Conservation (phyloP, 2,797 vertebrate species). For the Chiloscyllium punctatum region DNA sequence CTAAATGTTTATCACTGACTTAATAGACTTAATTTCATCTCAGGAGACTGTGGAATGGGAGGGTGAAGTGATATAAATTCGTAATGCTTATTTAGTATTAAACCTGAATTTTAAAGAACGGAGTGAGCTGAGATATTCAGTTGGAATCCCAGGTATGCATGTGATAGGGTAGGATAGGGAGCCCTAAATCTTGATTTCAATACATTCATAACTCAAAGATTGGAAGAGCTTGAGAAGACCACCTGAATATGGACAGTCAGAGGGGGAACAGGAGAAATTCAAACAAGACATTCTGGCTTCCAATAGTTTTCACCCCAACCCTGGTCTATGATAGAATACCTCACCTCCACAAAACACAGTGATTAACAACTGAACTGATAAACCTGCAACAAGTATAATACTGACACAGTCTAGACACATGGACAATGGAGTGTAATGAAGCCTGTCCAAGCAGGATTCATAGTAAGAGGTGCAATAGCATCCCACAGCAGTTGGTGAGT, state of each 20-base stretch:
- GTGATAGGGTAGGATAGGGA: neutral
- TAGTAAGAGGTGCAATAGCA: no score
- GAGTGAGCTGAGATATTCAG: no score
- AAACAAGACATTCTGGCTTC: neutral
- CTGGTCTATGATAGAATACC: neutral
- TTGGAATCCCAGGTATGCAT: neutral
- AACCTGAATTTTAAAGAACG: neutral
- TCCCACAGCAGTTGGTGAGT: no score
- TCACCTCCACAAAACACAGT: neutral
- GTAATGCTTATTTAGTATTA: neutral
- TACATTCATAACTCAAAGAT: neutral
- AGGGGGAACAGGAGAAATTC: neutral
- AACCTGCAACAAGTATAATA: neutral
- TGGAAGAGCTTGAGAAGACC: neutral
- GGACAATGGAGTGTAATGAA: no score
- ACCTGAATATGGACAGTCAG: neutral
- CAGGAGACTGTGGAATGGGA: neutral
- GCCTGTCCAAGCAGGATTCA: no score
- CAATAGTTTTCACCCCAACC: neutral
- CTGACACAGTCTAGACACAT: no score
- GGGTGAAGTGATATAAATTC: neutral
- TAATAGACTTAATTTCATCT: neutral
- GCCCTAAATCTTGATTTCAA: neutral
- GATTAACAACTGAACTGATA: neutral
- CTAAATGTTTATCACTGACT: neutral